phyloP scores from a whole-genome alignment of 1,140 invertebrate genomes.

The Gonatopus flavifemur region DNA sequence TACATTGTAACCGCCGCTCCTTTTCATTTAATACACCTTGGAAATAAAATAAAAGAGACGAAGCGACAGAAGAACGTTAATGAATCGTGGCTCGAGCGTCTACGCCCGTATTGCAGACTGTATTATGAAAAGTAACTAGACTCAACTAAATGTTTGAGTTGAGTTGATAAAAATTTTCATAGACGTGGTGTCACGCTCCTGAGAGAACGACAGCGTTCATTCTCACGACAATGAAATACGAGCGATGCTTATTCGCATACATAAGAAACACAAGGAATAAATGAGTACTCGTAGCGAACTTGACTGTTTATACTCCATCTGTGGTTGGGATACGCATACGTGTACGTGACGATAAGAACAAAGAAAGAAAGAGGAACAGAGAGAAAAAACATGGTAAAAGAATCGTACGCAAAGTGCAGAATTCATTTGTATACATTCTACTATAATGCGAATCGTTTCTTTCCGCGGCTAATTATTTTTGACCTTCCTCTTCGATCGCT shows the following conservation, averaged over 20 bases:
- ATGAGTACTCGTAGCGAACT: neutral
- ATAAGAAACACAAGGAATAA: neutral
- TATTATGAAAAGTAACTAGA: too few species aligned
- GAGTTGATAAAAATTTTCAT: neutral
- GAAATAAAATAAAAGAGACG: too few species aligned
- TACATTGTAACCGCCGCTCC: too few species aligned
- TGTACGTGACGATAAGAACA: neutral
- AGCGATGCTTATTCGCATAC: neutral
- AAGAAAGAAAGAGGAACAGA: slow-evolving; percentile 6
- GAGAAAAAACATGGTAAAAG: neutral
- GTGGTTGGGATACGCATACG: neutral
- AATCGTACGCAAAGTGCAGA: neutral
- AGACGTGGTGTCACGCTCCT: neutral
- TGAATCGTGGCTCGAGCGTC: too few species aligned
- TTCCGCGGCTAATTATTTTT: slow-evolving; percentile 15
- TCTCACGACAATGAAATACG: neutral
- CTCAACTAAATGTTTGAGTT: too few species aligned
- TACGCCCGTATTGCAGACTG: too few species aligned
- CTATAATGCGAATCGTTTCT: neutral
- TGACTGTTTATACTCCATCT: neutral
- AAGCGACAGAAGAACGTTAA: too few species aligned
- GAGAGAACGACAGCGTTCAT: neutral
- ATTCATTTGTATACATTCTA: too few species aligned
- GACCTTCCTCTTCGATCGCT: slow-evolving; percentile 14
- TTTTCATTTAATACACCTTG: too few species aligned